Evolutionary conservation across 1,140 invertebrate genomes (phyloP).

Genomic region (Leptonema lineaticorne): DNA sequence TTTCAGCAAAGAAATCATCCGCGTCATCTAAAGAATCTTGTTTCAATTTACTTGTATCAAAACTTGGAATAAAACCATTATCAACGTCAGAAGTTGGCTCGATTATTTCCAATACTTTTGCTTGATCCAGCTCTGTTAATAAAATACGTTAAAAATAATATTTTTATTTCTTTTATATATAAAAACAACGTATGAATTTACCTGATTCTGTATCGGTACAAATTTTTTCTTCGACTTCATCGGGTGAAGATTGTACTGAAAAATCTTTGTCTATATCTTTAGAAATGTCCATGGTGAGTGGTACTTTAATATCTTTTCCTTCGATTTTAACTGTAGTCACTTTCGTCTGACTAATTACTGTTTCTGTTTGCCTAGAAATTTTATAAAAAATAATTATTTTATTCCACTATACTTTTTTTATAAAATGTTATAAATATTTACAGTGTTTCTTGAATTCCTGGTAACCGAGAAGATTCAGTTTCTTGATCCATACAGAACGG

Average conservation of each 20-base stretch:
- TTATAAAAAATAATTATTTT: neutral
- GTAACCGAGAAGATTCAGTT: slow-evolving; percentile 52
- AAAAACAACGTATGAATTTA: slow-evolving; percentile 36
- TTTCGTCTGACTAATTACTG: neutral
- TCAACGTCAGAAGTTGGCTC: slow-evolving; percentile 54
- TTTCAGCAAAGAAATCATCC: slow-evolving; percentile 54
- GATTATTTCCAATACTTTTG: slow-evolving; percentile 56
- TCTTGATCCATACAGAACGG: slow-evolving; percentile 55
- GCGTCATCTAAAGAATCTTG: slow-evolving; percentile 56
- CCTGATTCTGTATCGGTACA: slow-evolving; percentile 58
- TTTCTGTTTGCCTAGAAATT: neutral
- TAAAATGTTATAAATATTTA: slow-evolving; percentile 41
- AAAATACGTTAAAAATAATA: neutral
- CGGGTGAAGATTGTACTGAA: slow-evolving; percentile 56
- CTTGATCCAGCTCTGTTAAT: slow-evolving; percentile 54
- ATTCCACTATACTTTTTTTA: neutral
- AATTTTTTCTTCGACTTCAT: slow-evolving; percentile 57
- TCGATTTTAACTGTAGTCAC: neutral
- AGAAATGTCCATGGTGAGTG: slow-evolving; percentile 1
- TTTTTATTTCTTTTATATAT: neutral
- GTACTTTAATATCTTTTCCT: neutral
- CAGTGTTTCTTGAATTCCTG: slow-evolving; percentile 54
- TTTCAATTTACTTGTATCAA: slow-evolving; percentile 53
- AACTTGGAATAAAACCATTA: slow-evolving; percentile 49
- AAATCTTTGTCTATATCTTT: slow-evolving; percentile 42